Evolutionary conservation across 2,797 vertebrate species (phyloP).

Genomic region (Rhabdophis nuchalis): DNA sequence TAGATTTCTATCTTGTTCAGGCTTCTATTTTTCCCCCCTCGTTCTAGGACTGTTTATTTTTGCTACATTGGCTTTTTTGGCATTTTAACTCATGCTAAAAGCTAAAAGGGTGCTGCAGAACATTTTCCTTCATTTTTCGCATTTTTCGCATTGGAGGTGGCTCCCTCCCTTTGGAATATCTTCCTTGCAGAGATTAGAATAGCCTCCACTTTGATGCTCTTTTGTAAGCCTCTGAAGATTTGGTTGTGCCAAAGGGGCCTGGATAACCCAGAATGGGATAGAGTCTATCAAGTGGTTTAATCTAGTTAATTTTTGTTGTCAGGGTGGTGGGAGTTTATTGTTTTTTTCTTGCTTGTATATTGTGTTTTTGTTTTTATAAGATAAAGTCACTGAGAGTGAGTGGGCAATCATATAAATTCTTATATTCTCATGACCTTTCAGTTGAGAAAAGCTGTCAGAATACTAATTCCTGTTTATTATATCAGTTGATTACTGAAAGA

Average conservation of each 20-base stretch:
- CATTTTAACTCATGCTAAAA: not conserved
- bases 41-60: not conserved
- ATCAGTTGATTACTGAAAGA: not conserved
- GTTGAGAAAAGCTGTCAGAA: not conserved
- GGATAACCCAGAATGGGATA: too few relatives aligned
- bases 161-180: not conserved
- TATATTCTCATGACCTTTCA: not conserved
- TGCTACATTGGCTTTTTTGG: not conserved
- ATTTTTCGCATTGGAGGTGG: not conserved
- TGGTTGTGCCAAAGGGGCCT: too few relatives aligned
- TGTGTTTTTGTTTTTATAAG: too few relatives aligned
- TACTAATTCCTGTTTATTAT: not conserved
- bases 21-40: not conserved
- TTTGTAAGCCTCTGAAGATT: too few relatives aligned
- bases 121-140: not conserved
- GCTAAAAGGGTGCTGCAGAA: not conserved
- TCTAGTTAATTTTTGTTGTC: too few relatives aligned
- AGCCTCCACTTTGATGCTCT: too few relatives aligned
- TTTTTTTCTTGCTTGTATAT: too few relatives aligned
- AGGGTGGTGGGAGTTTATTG: too few relatives aligned
- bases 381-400: too few relatives aligned
- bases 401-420: too few relatives aligned
- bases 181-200: too few relatives aligned
- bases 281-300: too few relatives aligned
- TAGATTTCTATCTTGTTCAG: not conserved